Conservation (phyloP, 2,888 invertebrate species). For the Protonemura montana region DNA sequence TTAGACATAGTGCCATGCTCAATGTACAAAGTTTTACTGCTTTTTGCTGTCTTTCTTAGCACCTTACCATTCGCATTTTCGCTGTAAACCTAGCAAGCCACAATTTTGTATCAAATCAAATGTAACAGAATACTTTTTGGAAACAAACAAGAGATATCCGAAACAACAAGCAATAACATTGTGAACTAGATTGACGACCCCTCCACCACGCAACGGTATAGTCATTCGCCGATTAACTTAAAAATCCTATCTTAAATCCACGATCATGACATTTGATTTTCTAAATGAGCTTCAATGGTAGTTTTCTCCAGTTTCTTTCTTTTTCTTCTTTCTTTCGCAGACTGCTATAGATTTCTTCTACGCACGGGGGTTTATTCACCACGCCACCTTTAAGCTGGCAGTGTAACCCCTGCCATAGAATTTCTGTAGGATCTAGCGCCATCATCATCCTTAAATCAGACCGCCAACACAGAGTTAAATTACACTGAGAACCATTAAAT, state of each 20-base stretch:
- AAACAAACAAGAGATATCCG: not conserved
- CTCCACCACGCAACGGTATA: not conserved
- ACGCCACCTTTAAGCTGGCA: not conserved
- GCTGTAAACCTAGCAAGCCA: not conserved
- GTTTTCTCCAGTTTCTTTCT: not conserved
- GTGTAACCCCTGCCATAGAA: not conserved
- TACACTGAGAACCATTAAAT: constrained; percentile 21
- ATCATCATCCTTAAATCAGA: constrained; percentile 4
- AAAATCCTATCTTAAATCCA: too few species aligned
- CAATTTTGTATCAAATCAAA: not conserved
- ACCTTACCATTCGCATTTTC: not conserved
- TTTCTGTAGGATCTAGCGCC: not conserved
- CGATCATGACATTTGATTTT: not conserved
- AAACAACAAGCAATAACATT: not conserved
- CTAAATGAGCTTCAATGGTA: not conserved
- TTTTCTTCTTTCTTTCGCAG: not conserved
- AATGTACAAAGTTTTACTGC: not conserved
- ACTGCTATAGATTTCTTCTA: not conserved
- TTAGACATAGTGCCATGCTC: not conserved
- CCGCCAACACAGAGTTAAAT: not conserved
- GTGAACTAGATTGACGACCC: not conserved
- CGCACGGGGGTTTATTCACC: not conserved
- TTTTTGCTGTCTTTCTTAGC: not conserved
- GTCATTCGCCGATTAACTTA: not conserved
- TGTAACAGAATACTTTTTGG: not conserved